Conservation (phyloP, 2,113 vertebrate genomes). For the Carassius auratus region DNA sequence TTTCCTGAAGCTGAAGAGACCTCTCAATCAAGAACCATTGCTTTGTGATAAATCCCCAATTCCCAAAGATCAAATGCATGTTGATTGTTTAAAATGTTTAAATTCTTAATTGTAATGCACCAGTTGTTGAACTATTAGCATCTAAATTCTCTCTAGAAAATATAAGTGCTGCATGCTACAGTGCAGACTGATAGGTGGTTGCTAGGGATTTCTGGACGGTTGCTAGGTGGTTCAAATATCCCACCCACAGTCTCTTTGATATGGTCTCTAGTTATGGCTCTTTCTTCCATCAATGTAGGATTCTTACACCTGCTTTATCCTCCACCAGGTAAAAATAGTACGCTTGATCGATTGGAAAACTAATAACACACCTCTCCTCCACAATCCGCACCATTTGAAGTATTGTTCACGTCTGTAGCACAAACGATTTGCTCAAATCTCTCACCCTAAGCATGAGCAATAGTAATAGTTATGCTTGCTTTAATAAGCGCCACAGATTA, state of each 20-base stretch:
- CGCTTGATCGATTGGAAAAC: background rate
- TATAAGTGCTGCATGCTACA: background rate
- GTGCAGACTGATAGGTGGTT: background rate
- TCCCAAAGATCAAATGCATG: background rate
- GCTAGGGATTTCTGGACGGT: background rate
- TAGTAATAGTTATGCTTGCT: background rate
- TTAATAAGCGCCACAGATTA: background rate
- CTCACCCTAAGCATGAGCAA: background rate
- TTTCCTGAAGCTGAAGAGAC: background rate
- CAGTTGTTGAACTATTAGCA: background rate
- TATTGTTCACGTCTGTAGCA: background rate
- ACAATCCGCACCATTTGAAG: background rate
- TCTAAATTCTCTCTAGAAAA: background rate
- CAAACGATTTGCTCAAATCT: background rate
- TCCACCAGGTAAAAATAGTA: background rate
- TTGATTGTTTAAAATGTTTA: background rate
- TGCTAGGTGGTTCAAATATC: conserved; percentile 1
- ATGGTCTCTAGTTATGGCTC: background rate
- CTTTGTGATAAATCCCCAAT: background rate
- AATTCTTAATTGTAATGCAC: background rate
- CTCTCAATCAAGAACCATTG: background rate
- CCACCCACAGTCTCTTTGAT: background rate
- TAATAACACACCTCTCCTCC: background rate
- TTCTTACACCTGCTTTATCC: background rate
- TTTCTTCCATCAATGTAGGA: background rate